phyloP scores from a whole-genome alignment of 2,888 invertebrate species.

The Diaprepes abbreviatus region DNA sequence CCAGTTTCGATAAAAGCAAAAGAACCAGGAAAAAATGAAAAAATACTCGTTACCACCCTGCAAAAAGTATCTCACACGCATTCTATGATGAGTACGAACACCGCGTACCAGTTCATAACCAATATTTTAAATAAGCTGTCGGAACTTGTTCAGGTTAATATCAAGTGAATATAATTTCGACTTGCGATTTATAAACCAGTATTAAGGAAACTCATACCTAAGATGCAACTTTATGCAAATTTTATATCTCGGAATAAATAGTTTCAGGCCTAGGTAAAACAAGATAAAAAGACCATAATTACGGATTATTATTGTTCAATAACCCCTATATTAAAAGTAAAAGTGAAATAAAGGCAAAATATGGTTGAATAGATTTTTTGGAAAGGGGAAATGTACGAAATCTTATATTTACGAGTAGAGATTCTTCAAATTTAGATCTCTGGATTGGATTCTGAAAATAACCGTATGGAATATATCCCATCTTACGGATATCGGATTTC shows the following conservation, averaged over 20 bases:
- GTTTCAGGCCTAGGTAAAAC: conserved; percentile 22
- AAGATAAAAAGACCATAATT: conserved; percentile 6
- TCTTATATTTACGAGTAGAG: too few species aligned
- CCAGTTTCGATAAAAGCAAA: background rate
- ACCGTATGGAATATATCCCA: too few species aligned
- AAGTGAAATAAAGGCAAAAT: too few species aligned
- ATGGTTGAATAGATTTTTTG: too few species aligned
- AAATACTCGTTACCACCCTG: conserved; percentile 15
- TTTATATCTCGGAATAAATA: conserved; percentile 22
- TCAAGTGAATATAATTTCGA: conserved; percentile 27
- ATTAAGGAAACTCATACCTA: conserved; percentile 16
- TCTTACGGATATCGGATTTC: too few species aligned
- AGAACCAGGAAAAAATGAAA: conserved; percentile 3
- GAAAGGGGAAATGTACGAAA: too few species aligned
- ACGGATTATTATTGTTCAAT: background rate
- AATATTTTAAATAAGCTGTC: conserved; percentile 23
- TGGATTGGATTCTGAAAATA: too few species aligned
- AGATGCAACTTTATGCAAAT: conserved; percentile 24
- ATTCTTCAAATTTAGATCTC: too few species aligned
- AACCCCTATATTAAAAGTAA: background rate
- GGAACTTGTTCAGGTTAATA: conserved; percentile 26
- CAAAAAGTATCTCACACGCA: conserved; percentile 22
- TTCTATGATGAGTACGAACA: conserved; percentile 17
- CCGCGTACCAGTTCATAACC: background rate
- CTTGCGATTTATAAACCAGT: conserved; percentile 24